phyloP scores from a whole-genome alignment of 2,113 vertebrate species.

The Sorex araneus region DNA sequence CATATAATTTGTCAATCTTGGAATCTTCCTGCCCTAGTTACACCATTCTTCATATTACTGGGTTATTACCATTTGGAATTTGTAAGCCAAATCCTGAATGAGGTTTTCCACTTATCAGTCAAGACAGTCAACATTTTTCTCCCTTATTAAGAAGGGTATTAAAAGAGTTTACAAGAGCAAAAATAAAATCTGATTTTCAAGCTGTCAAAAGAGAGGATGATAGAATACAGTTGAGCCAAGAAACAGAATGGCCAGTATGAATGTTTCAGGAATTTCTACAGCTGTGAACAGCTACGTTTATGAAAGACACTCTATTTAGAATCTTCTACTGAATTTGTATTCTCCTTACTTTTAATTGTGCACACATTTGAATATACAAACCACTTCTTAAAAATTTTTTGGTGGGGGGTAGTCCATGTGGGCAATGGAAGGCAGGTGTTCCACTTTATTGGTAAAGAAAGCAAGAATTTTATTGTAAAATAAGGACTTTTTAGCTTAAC shows the following conservation, averaged over 20 bases:
- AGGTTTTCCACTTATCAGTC: conserved; percentile 66
- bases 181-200: conserved; percentile 81
- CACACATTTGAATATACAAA: not conserved
- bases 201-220: conserved; percentile 63
- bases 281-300: conserved; percentile 77
- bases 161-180: conserved; percentile 62
- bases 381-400: not conserved
- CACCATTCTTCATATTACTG: not conserved
- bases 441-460: conserved; percentile 64
- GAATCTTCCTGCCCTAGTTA: conserved; percentile 48
- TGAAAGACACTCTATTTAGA: conserved; percentile 21
- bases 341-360: conserved; percentile 30
- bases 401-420: not conserved
- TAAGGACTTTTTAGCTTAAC: not conserved
- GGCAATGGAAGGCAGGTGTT: not conserved
- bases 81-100: conserved; percentile 66
- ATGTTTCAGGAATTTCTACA: conserved; percentile 59
- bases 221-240: conserved; percentile 61
- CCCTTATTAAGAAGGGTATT: conserved; percentile 84
- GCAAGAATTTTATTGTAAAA: conserved; percentile 43
- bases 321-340: conserved; percentile 60
- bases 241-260: conserved; percentile 64
- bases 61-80: conserved; percentile 71
- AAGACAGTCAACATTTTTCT: conserved; percentile 80
- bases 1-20: not conserved